Base-by-base conservation (phyloP, 2,888 invertebrate genomes). In the Crematogaster levior region DNA sequence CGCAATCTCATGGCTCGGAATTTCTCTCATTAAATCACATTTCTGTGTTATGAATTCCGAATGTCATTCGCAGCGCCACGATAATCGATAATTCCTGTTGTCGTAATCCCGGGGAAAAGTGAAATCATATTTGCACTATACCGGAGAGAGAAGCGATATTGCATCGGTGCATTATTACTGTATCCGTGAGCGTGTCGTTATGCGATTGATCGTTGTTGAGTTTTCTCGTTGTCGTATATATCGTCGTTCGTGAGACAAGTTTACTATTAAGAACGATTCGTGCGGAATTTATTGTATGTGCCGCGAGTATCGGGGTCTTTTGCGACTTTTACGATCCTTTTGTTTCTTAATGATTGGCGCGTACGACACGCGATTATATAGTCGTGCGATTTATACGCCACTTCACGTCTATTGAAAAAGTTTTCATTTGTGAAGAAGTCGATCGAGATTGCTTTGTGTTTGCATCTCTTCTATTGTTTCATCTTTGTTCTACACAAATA, bases 21-120 rank as follows among this genome's bases (percentile, higher is more conserved):
- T 79, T 48, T 79, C 66, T 24, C 77, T 79, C 68, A 68, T 79
- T 40, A 79, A 56, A 34, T 77, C 53, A 56, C 40, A 56, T 56
- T 56, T 79, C 43, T 68, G n/a, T 30, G 63, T 63, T 63, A 75
- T 9, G 53, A 21, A 66, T 66, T 66, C 30, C 30, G 66, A 56
- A 56, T 51, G 63, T 63, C 63, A 37, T 40, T 77, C 53, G 51
- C 37, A 48, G 15, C 68, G 53, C 34, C 18, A 46, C 40, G 68
- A 21, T 79, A 68, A 79, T 79, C 77, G 68, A 79, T 79, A 68
- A 79, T 79, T 79, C 68, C 21, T 68, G 68, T 68, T 65, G 70
- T 61, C 82, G 81, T 82, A 75, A 61, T 4, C 34, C n/a, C 51
- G 43, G 43, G 24, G 43, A 46, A 79, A 79, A 79, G 77, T 79